Evolutionary conservation across 2,797 vertebrate genomes (phyloP), one percentile per base, ranked within the genome.

Genomic region (Tadarida brasiliensis): DNA sequence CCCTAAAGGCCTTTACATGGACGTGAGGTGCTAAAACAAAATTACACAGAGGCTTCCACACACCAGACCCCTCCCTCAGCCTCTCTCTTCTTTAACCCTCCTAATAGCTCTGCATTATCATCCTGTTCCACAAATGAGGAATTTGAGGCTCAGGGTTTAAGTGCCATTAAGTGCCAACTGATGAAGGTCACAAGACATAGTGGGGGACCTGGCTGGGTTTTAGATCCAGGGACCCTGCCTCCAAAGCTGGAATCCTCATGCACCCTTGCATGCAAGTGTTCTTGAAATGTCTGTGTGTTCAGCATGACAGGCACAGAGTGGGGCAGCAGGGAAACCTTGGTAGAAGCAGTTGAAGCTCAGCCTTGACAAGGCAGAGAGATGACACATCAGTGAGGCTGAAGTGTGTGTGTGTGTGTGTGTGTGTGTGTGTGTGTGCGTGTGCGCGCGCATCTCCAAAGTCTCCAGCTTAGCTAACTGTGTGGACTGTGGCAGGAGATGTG

Each of bases 121-220:
- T 65, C 49, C 33, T 10, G 73, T 51, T 81, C 73, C 70, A 54
- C 77, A 93, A 35, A 59, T 7, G 19, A 93, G 26, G 15, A 67
- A 14, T 63, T 20, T 95, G 90, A 86, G 47, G n/a, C 28, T 80
- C n/a, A 70, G 78, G 33, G n/a, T 86, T 16, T 24, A 91, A 74
- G 16, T 67, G 33, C 22, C 49, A 76, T 16, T 24, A 91, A 74
- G 16, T 67, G 33, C 22, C 49, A 76, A 59, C 20, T 28, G 65
- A 73, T 77, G 54, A 61, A 86, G 49, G 51, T 71, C n/a, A 28
- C n/a, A 81, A 57, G 44, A 67, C 56, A 71, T 78, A 54, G 26
- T 39, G 17, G 59, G 30, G 59, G n/a, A 8, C 26, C 17, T 10
- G 54, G 74, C 22, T 57, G 59, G 39, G 30, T 65, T 87, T 94